Base-by-base conservation (phyloP, 2,797 vertebrate genomes). In the Chelon auratus region DNA sequence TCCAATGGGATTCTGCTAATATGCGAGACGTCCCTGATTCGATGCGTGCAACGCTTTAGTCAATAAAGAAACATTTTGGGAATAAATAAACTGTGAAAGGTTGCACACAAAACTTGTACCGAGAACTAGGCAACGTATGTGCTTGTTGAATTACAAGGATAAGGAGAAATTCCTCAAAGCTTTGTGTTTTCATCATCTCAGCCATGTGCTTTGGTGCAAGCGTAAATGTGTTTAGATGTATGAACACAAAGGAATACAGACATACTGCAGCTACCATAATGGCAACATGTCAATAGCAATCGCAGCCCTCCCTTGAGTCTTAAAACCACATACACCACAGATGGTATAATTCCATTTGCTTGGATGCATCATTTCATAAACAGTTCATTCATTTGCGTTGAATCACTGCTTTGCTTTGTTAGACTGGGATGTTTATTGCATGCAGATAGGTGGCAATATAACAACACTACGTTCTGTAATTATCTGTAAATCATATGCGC, bases 341-440 rank as follows among this genome's bases (percentile, higher is more conserved):
- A 89, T 85, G 84, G 75, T 65, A 79, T 82, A 72, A 79, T 80
- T 87, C 48, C 80, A 50, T 87, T 78, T 78, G 72, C 62, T 77
- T 72, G 66, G 77, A 78, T 80, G 61, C 66, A 74, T 82, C 62
- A 64, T 77, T 87, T 84, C 62, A 77, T 77, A 62, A 85, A 84
- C 77, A 70, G 57, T 77, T 83, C 71, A 83, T 83, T 82, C 10
- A 76, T 79, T 88, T 78, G 20, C 62, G 39, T 68, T 81, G 65
- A 64, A 81, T 82, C 73, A 66, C 77, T 79, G 30, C 43, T 68
- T 36, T 78, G 43, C 30, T 77, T 83, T 61, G 80, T 78, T 72
- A 72, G n/a, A 51, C 26, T 12, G 37, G 30, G 20, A 48, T 70
- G 17, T 73, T 64, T 45, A 66, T 69, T 71, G 66, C 71, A 50